Conservation (phyloP, 1,140 invertebrate species). For the Metaphire vulgaris region DNA sequence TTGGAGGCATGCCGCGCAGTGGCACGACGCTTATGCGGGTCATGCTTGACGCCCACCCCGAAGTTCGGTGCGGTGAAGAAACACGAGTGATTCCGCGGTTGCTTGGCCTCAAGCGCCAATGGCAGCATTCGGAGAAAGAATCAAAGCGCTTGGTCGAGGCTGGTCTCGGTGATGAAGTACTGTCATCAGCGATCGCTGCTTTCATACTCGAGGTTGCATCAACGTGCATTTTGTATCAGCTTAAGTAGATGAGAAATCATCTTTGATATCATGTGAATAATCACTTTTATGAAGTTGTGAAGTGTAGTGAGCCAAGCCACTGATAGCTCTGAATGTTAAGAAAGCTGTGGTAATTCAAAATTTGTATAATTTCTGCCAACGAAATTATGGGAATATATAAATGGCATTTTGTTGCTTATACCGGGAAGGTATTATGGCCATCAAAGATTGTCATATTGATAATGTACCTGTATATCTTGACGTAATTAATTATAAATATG, state of each 20-base stretch:
- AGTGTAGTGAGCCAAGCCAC: too few relatives aligned
- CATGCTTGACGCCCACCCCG: slow-evolving; percentile 93
- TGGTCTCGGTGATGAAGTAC: slow-evolving; percentile 78
- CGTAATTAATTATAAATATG: too few relatives aligned
- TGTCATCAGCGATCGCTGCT: slow-evolving; percentile 88
- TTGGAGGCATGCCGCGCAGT: slow-evolving; percentile 88
- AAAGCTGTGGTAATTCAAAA: too few relatives aligned
- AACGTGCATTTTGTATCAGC: neutral
- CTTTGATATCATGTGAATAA: too few relatives aligned
- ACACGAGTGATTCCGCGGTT: slow-evolving; percentile 65
- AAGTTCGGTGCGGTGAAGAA: slow-evolving; percentile 83
- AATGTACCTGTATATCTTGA: too few relatives aligned
- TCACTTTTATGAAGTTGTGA: too few relatives aligned
- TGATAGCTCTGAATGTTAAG: too few relatives aligned
- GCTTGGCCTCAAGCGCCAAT: slow-evolving; percentile 29
- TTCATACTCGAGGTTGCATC: slow-evolving; percentile 65
- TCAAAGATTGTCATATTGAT: too few relatives aligned
- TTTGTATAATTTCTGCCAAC: too few relatives aligned
- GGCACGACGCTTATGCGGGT: slow-evolving; percentile 92
- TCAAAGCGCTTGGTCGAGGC: slow-evolving; percentile 75
- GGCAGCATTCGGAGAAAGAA: slow-evolving; percentile 32
- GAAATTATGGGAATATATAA: too few relatives aligned
- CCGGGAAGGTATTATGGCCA: too few relatives aligned
- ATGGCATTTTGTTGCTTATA: too few relatives aligned
- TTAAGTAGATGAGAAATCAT: neutral